Conservation (phyloP, 1,140 invertebrate genomes). For the Hydropsyche tenuis region DNA sequence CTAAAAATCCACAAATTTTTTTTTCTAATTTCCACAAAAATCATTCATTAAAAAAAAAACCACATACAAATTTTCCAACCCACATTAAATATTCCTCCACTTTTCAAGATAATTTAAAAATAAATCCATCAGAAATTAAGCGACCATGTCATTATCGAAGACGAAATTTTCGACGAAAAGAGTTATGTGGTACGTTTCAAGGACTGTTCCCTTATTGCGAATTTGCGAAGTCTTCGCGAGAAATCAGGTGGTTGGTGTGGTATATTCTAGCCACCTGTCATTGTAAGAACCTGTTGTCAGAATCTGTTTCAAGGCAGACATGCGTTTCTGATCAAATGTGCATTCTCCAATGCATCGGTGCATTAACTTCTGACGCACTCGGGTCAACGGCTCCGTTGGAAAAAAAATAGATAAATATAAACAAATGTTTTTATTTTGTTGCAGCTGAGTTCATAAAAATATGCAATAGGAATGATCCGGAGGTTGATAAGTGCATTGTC, state of each 20-base stretch:
- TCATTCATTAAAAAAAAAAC: too few species aligned
- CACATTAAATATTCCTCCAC: too few species aligned
- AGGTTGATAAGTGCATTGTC: constrained; percentile 70
- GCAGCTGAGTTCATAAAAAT: constrained; percentile 73
- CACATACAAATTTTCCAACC: too few species aligned
- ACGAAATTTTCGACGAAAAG: too few species aligned
- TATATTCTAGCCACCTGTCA: constrained; percentile 14
- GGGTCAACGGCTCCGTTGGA: constrained; percentile 15
- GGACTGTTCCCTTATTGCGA: not conserved
- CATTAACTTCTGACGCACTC: constrained; percentile 27
- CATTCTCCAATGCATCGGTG: constrained; percentile 31
- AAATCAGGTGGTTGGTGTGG: too few species aligned
- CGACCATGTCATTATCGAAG: too few species aligned
- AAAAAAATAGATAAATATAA: not conserved
- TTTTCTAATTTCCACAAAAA: too few species aligned
- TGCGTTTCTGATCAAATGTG: constrained; percentile 32
- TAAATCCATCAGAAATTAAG: too few species aligned
- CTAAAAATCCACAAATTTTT: too few species aligned
- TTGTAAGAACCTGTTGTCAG: constrained; percentile 30
- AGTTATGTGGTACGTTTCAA: too few species aligned
- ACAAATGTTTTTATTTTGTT: constrained; percentile 45
- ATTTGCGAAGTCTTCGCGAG: not conserved
- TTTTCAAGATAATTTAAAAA: too few species aligned
- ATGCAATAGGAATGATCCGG: constrained; percentile 68
- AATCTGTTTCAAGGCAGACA: constrained; percentile 39